phyloP scores from a whole-genome alignment of 2,888 invertebrate genomes.

The Drosophila cracens region DNA sequence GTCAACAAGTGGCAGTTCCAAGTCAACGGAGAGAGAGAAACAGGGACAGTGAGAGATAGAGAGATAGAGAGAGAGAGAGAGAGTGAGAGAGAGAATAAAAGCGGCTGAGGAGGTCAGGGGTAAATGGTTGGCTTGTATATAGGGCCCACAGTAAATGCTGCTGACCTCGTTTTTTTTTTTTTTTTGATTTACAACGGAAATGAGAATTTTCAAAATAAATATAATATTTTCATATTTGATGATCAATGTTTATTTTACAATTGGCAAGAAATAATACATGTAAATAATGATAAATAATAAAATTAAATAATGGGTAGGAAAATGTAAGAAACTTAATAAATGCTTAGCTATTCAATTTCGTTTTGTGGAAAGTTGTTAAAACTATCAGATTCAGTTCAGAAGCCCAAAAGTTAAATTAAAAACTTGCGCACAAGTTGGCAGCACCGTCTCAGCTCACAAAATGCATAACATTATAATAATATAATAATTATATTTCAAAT shows the following conservation, averaged over 20 bases:
- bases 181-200: constrained; percentile 45
- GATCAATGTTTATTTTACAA: constrained; percentile 18
- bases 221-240: background rate
- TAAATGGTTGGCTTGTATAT: constrained; percentile 9
- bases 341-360: constrained; percentile 2
- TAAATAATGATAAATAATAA: background rate
- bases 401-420: background rate
- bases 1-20: constrained; percentile 61
- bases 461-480: background rate
- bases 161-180: constrained; percentile 40
- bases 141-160: constrained; percentile 9
- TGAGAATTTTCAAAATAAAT: background rate
- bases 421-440: background rate
- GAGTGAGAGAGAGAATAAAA: background rate
- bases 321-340: constrained; percentile 3
- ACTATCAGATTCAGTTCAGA: background rate
- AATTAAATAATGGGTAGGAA: constrained; percentile 1
- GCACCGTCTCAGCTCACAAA: background rate
- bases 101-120: background rate
- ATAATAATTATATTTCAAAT: background rate
- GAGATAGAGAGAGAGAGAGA: background rate
- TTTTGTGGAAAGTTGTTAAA: background rate
- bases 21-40: background rate
- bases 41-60: background rate
- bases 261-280: background rate